Evolutionary conservation across 2,888 invertebrate species (phyloP).

Genomic region (Adelognathus sp.): DNA sequence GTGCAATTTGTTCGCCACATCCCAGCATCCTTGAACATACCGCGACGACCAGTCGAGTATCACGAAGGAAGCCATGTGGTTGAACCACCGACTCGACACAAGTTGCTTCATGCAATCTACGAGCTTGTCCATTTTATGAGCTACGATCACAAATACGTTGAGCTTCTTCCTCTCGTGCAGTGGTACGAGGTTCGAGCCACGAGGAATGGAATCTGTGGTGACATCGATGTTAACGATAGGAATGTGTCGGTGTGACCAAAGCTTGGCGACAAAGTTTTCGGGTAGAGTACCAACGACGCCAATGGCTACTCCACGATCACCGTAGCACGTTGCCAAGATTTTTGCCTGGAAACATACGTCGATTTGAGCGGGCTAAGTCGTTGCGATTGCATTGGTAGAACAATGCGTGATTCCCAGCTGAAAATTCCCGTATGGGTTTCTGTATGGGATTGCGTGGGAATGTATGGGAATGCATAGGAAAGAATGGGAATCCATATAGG

Average conservation of each 20-base stretch:
- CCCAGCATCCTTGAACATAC: neutral
- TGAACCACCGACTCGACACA: neutral
- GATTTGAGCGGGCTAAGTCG: neutral
- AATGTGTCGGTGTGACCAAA: neutral
- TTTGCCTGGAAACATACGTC: neutral
- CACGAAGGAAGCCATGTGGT: constrained; percentile 1
- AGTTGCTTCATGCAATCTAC: too few species aligned
- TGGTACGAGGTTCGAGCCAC: too few species aligned
- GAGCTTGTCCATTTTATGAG: neutral
- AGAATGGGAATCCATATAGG: too few species aligned
- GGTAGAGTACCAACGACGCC: neutral
- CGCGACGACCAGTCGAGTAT: neutral
- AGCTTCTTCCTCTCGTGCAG: too few species aligned
- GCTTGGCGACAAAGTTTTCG: neutral
- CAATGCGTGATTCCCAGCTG: too few species aligned
- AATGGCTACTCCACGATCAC: neutral
- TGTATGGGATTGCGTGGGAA: too few species aligned
- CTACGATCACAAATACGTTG: neutral
- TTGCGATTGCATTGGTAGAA: too few species aligned
- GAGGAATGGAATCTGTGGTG: too few species aligned
- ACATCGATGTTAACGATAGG: neutral
- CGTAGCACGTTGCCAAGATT: neutral
- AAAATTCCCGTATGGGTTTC: too few species aligned
- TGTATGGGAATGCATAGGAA: too few species aligned
- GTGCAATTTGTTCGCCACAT: neutral